Conservation (phyloP, 30 jellyfish, hydroid and myxozoan species). For the Hydractinia symbiolongicarpus region DNA sequence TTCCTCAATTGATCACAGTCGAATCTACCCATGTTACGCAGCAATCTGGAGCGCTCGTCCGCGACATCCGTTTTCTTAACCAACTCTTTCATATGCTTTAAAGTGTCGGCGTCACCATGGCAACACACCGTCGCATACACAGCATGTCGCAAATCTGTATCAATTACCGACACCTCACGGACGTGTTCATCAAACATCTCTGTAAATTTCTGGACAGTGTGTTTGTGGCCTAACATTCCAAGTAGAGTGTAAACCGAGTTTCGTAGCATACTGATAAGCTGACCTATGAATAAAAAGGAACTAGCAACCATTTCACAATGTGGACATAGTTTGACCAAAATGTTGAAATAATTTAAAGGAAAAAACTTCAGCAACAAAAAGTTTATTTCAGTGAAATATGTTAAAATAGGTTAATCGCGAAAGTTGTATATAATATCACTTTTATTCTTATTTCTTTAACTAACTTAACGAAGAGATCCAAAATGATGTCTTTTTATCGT, state of each 20-base stretch:
- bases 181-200: constrained; percentile 69
- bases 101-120: constrained; percentile 60
- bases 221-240: constrained; percentile 73
- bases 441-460: too few species aligned
- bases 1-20: constrained; percentile 49
- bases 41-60: constrained; percentile 75
- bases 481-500: too few species aligned
- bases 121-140: constrained; percentile 59
- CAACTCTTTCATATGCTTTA: constrained; percentile 59
- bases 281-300: constrained; percentile 41
- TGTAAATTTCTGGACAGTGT: constrained; percentile 51
- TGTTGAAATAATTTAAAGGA: background rate
- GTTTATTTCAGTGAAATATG: too few species aligned
- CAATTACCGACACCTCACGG: constrained; percentile 47
- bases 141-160: constrained; percentile 82
- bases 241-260: constrained; percentile 57
- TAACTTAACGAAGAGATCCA: too few species aligned
- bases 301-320: too few species aligned
- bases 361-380: too few species aligned
- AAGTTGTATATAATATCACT: too few species aligned
- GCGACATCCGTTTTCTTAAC: constrained; percentile 61
- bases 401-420: too few species aligned
- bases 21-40: constrained; percentile 68
- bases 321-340: too few species aligned
- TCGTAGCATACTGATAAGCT: constrained; percentile 65